Conservation (phyloP, 2,113 vertebrate genomes). For the Accipiter cooperii region DNA sequence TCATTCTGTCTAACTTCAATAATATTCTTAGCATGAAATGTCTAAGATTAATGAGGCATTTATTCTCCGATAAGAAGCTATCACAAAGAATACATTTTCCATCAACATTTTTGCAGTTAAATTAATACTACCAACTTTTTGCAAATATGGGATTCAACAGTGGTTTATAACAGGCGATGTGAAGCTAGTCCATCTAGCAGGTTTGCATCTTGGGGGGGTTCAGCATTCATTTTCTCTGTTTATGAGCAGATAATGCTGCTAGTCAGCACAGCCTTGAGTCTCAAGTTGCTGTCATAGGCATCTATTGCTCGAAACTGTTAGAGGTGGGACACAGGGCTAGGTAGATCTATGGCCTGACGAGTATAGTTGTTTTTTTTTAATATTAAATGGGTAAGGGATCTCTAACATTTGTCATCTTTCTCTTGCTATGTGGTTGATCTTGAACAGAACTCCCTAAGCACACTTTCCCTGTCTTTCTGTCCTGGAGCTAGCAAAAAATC, state of each 20-base stretch:
- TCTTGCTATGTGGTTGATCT: neutral
- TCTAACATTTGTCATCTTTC: neutral
- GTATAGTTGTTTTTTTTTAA: neutral
- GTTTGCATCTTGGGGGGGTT: neutral
- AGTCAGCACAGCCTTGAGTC: neutral
- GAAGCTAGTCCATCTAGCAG: neutral
- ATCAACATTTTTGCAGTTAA: conserved; percentile 27
- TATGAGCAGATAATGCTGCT: neutral
- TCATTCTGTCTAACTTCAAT: conserved; percentile 64
- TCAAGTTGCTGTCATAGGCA: neutral
- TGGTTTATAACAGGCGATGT: neutral
- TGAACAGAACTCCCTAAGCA: neutral
- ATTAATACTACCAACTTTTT: conserved; percentile 14
- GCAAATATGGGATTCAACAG: neutral
- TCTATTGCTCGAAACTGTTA: neutral
- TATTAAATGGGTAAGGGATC: neutral
- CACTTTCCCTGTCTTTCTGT: neutral
- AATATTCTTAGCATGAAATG: conserved; percentile 65
- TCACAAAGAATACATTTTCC: conserved; percentile 47
- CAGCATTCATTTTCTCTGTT: neutral
- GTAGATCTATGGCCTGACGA: neutral
- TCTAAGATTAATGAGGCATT: conserved; percentile 68
- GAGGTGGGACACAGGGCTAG: neutral
- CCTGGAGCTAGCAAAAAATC: neutral
- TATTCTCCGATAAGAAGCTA: conserved; percentile 36